These are phyloP conservation scores for Sarcoramphus papa DNA, from an alignment of 2,797 vertebrate genomes.

Conservation along the genomic window DNA sequence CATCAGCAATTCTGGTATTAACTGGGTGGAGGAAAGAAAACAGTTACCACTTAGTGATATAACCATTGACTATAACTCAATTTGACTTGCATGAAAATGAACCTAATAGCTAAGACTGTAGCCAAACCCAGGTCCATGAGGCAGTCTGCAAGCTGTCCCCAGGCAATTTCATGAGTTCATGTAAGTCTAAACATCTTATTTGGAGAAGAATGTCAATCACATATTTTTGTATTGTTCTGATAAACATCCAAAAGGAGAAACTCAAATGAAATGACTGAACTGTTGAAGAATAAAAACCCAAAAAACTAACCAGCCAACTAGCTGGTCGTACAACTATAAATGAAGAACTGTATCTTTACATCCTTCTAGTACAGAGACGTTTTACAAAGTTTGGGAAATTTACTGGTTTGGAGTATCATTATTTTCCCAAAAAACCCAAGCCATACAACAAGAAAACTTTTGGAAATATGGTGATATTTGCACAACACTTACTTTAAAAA, in stretches of 20 bases:
- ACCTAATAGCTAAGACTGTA: background rate
- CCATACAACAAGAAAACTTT: background rate
- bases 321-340: background rate
- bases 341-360: background rate
- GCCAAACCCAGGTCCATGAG: background rate
- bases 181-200: background rate
- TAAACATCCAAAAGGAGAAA: background rate
- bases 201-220: background rate
- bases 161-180: background rate
- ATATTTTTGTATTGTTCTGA: background rate
- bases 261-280: background rate
- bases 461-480: background rate
- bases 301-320: background rate
- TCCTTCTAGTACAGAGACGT: background rate
- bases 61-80: background rate
- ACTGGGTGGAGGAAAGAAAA: background rate
- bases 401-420: background rate
- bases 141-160: background rate
- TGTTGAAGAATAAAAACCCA: background rate
- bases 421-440: accelerated
- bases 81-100: background rate
- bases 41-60: background rate
- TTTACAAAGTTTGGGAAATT: background rate
- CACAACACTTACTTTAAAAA: background rate
- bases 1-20: background rate